Base-by-base conservation (phyloP, 2,113 vertebrate genomes). In the Epinephelus moara region DNA sequence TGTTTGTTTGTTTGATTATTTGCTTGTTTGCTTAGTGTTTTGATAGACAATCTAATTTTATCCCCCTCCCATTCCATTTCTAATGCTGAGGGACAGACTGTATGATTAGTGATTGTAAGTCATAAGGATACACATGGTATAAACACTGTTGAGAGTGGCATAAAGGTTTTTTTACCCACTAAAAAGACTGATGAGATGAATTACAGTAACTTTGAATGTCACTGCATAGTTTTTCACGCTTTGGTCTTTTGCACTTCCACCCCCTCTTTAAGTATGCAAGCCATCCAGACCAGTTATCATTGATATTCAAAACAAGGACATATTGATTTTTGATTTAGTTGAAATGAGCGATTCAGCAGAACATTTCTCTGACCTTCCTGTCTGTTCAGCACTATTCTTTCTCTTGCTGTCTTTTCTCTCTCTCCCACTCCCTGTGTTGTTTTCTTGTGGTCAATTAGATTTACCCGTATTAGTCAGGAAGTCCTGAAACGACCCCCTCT, bases 241-340 rank as follows among this genome's bases (percentile, higher is more conserved):
- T 72, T 81, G 40, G 53, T 60, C 63, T 71, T 78, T 56, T 70
- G 53, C 37, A 50, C 72, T 78, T 57, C 27, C 19, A 15, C 12
- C 23, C 45, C 71, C 55, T 78, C 68, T 81, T 82, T 84, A 85
- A 61, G 52, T 72, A 88, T 90, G 61, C 87, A 82, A 70, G 73
- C 73, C 78, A 73, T 71, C 66, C 27, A 0, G 60, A 83, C 33
- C 76, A 67, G 83, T 88, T 93, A 87, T 86, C 87, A 90, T 90
- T 90, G 70, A 91, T 91, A 92, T 91, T 91, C 88, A 91, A 91
- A 90, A 90, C 79, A 90, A 91, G 89, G 88, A 74, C 85, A 66
- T 83, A 92, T 91, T 85, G 90, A 94, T 92, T 92, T 92, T 86
- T 91, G 81, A 91, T 91, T 91, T 80, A 75, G 77, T 80, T 75